Percentiles rank a stretch among this genome's conserved stretches.
These are phyloP conservation scores for Tichodroma muraria DNA, from an alignment of 2,113 vertebrate species.

Conservation along the genomic window DNA sequence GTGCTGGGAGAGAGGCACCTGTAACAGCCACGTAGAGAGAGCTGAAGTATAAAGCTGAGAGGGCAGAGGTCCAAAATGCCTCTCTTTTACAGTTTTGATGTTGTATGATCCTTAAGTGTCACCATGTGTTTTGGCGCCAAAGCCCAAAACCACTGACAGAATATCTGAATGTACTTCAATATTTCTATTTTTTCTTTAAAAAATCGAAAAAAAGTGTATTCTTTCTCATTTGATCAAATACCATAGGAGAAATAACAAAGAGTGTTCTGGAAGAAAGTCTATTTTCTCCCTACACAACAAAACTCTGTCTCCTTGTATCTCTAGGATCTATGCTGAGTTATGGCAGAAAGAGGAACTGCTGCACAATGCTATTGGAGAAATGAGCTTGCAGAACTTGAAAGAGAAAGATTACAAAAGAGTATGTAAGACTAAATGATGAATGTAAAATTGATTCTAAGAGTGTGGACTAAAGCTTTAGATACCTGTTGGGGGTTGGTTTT, in stretches of 20 bases:
- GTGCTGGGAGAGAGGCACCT: background rate
- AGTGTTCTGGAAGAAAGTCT: background rate
- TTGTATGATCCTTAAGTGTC: background rate
- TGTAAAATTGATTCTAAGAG: background rate
- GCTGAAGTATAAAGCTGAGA: background rate
- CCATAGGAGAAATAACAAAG: background rate
- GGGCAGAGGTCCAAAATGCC: background rate
- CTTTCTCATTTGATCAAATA: background rate
- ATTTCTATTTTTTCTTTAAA: background rate
- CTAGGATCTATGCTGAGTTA: background rate
- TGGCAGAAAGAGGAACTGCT: background rate
- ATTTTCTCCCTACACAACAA: background rate
- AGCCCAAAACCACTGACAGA: background rate
- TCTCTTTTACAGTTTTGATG: background rate
- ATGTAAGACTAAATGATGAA: background rate
- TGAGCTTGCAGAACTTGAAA: background rate
- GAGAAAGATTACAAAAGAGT: background rate
- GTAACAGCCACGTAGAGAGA: background rate
- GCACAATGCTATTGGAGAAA: background rate
- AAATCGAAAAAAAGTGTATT: background rate
- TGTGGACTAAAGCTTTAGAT: background rate
- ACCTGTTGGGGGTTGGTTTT: too few species aligned
- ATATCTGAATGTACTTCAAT: background rate
- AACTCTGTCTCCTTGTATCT: fast-evolving
- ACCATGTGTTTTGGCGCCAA: background rate